Conservation (phyloP, 1,140 invertebrate species). For the Heliothis subflexa region DNA sequence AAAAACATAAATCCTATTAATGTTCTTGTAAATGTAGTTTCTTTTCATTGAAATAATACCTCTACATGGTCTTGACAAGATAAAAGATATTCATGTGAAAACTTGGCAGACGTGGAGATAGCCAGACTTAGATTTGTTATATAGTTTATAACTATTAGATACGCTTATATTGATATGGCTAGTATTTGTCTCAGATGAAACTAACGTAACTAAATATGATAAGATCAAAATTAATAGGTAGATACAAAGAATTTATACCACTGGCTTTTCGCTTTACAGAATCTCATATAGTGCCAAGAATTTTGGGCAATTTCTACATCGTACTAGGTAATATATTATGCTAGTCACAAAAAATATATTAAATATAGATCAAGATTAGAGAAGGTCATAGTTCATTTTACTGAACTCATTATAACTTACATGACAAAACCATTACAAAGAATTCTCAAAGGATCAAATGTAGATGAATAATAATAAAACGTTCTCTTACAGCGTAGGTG, state of each 20-base stretch:
- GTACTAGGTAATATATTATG: too few species aligned
- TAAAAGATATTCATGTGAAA: slow-evolving; percentile 27
- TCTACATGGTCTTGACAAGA: slow-evolving; percentile 25
- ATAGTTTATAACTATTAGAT: not conserved
- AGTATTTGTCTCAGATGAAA: slow-evolving; percentile 13
- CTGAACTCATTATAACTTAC: too few species aligned
- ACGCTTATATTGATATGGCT: slow-evolving; percentile 16
- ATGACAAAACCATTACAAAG: too few species aligned
- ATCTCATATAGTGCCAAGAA: slow-evolving; percentile 19
- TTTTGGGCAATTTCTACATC: not conserved
- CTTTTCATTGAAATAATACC: slow-evolving; percentile 8
- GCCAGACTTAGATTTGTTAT: slow-evolving; percentile 9
- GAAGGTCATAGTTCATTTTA: too few species aligned
- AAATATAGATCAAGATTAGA: too few species aligned
- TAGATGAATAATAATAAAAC: too few species aligned
- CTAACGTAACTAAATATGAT: slow-evolving; percentile 9
- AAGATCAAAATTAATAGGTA: slow-evolving; percentile 17
- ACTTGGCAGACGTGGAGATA: slow-evolving; percentile 16
- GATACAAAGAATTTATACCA: slow-evolving; percentile 2
- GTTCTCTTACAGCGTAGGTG: too few species aligned
- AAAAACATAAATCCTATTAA: not conserved
- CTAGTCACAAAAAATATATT: too few species aligned
- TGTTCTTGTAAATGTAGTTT: not conserved
- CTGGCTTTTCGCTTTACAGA: not conserved
- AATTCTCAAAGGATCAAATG: too few species aligned